A percentile compares a stretch with the other conserved stretches of the same genome.
These are phyloP conservation scores for Pseudopleuronectes americanus DNA, from an alignment of 2,797 vertebrate genomes.

Conservation along the genomic window DNA sequence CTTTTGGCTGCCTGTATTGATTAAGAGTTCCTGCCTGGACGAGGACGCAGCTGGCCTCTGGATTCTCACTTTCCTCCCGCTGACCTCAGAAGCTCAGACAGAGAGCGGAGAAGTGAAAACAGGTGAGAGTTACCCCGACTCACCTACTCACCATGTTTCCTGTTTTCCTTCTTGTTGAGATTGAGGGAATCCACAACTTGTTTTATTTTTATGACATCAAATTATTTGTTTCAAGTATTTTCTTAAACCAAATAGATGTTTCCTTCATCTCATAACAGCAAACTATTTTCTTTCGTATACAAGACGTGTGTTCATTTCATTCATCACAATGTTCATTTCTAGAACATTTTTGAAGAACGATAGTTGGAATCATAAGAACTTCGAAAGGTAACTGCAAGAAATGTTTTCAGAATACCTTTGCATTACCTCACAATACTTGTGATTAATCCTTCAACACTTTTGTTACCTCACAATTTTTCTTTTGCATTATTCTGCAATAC, in stretches of 20 bases:
- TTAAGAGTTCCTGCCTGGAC: conserved; percentile 54
- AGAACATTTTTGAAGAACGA: too few relatives aligned
- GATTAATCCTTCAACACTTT: too few relatives aligned
- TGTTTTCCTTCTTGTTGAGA: background rate
- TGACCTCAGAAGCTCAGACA: conserved; percentile 39
- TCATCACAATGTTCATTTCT: too few relatives aligned
- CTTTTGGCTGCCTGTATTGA: conserved; percentile 65
- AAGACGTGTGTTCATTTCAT: too few relatives aligned
- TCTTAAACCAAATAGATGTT: background rate
- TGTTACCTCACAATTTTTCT: too few relatives aligned
- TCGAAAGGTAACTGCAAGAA: too few relatives aligned
- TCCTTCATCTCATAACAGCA: background rate
- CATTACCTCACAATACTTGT: too few relatives aligned
- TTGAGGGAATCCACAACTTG: background rate
- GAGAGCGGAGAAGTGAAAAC: conserved; percentile 1
- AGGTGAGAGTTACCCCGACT: conserved; percentile 5
- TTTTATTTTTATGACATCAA: background rate
- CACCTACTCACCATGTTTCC: conserved; percentile 3
- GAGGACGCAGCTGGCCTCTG: conserved; percentile 65
- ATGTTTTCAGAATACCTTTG: too few relatives aligned
- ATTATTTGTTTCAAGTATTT: background rate
- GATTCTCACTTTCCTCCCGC: conserved; percentile 51
- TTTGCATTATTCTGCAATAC: too few relatives aligned
- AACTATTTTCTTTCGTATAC: too few relatives aligned
- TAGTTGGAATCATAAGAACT: too few relatives aligned